These are phyloP conservation scores for Myotis lucifugus DNA, from an alignment of 2,113 vertebrate species.

Conservation along the genomic window DNA sequence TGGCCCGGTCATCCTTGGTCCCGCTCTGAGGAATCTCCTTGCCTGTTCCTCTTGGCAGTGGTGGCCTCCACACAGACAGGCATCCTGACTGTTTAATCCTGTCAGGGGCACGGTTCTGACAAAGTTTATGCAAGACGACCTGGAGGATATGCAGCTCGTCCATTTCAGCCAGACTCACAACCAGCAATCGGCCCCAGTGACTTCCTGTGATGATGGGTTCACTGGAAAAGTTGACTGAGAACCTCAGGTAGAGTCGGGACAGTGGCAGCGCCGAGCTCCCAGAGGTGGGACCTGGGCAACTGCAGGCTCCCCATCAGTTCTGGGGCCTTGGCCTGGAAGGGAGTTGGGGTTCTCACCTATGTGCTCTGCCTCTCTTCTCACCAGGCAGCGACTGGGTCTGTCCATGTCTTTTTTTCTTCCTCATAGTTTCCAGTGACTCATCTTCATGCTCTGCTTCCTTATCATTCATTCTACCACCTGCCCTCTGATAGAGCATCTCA, in stretches of 20 bases:
- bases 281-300: not conserved
- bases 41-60: not conserved
- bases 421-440: slow-evolving; percentile 14
- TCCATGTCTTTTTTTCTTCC: not conserved
- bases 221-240: not conserved
- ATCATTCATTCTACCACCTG: not conserved
- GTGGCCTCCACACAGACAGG: not conserved
- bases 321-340: not conserved
- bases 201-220: not conserved
- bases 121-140: not conserved
- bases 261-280: not conserved
- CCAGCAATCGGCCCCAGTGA: not conserved
- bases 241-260: not conserved
- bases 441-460: not conserved
- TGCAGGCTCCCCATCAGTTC: not conserved
- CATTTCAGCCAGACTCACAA: not conserved
- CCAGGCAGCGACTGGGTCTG: not conserved
- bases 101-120: not conserved
- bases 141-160: not conserved
- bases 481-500: not conserved
- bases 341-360: not conserved
- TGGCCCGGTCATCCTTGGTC: not conserved
- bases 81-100: not conserved
- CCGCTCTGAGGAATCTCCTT: not conserved
- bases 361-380: not conserved